Evolutionary conservation across 2,113 vertebrate genomes (phyloP).

Genomic region (Pseudopipra pipra): DNA sequence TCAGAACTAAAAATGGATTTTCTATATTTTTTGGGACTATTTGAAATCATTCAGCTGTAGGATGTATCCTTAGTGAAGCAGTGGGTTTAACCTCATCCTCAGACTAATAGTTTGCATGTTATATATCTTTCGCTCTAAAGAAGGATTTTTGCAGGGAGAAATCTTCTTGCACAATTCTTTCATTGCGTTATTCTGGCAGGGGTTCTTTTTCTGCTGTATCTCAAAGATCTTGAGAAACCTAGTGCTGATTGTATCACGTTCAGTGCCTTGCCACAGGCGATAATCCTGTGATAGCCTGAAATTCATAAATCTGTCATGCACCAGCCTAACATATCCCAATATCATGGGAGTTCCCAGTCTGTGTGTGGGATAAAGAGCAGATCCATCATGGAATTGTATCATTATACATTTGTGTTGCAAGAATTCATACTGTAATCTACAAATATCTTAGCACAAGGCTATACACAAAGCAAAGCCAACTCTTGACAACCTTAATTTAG

Average conservation of each 20-base stretch:
- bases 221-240: neutral
- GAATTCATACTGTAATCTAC: neutral
- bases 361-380: neutral
- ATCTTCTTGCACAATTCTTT: neutral
- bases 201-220: neutral
- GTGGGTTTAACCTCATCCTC: neutral
- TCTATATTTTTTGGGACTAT: neutral
- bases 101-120: neutral
- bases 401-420: neutral
- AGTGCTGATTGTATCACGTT: neutral
- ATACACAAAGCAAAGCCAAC: neutral
- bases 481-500: neutral
- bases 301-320: neutral
- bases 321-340: neutral
- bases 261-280: neutral
- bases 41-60: neutral
- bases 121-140: neutral
- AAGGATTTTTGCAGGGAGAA: neutral
- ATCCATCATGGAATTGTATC: neutral
- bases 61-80: neutral
- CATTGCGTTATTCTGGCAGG: neutral
- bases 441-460: neutral
- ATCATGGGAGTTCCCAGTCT: neutral
- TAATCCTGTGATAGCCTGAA: neutral
- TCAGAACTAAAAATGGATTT: neutral